Evolutionary conservation across 2,113 vertebrate genomes (phyloP).

Genomic region (Gallinago media): DNA sequence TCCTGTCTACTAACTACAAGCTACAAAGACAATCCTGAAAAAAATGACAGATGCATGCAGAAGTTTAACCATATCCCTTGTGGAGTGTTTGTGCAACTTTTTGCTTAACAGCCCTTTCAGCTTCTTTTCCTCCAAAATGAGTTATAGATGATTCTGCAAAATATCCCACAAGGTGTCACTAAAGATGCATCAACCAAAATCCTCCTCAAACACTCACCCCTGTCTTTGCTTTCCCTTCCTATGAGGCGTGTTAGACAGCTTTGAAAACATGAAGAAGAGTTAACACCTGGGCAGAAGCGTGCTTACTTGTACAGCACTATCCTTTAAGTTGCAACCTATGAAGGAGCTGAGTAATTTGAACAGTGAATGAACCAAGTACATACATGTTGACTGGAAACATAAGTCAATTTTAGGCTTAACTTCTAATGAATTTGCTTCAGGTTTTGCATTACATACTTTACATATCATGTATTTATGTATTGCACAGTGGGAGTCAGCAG

Average conservation of each 20-base stretch:
- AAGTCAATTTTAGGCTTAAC: not conserved
- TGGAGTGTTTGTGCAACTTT: not conserved
- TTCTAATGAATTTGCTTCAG: not conserved
- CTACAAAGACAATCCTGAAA: not conserved
- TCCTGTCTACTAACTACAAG: not conserved
- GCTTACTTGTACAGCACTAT: not conserved
- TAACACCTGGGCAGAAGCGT: not conserved
- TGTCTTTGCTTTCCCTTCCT: not conserved
- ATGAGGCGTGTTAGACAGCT: not conserved
- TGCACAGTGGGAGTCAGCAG: not conserved
- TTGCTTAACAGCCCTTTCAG: not conserved
- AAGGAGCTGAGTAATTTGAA: not conserved
- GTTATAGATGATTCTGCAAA: accelerated
- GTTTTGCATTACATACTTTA: not conserved
- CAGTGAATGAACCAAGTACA: not conserved
- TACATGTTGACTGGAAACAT: not conserved
- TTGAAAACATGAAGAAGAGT: not conserved
- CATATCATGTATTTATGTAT: not conserved
- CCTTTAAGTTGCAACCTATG: not conserved
- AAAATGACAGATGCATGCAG: not conserved
- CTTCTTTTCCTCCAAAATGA: not conserved
- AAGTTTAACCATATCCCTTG: not conserved
- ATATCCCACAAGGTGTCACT: conserved; percentile 46
- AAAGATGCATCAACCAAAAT: not conserved
- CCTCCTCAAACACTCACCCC: not conserved